Evolutionary conservation across 2,888 invertebrate genomes (phyloP).

Genomic region (Subacronicta megacephala): DNA sequence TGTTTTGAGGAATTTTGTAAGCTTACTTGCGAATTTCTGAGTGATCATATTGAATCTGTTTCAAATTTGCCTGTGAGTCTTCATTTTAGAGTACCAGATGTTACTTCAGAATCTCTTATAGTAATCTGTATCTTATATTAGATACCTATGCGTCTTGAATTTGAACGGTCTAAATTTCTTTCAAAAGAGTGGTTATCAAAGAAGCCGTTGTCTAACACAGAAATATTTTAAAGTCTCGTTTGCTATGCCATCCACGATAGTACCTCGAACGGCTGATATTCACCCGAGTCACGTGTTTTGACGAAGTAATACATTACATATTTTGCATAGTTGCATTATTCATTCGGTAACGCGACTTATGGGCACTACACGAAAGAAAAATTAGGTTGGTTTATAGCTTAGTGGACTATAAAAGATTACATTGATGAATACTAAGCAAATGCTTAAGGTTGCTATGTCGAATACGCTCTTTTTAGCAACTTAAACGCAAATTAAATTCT

Average conservation of each 20-base stretch:
- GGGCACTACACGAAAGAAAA: conserved; percentile 66
- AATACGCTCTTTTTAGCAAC: conserved; percentile 37
- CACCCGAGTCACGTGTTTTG: conserved; percentile 78
- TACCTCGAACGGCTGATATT: conserved; percentile 74
- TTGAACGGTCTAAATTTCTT: not conserved
- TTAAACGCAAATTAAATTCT: conserved; percentile 42
- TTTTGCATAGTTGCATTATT: conserved; percentile 84
- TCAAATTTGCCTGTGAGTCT: too few species aligned
- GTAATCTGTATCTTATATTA: not conserved
- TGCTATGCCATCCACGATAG: conserved; percentile 72
- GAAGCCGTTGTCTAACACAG: conserved; percentile 13
- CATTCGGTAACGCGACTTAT: conserved; percentile 66
- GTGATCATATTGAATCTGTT: too few species aligned
- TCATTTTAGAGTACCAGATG: not conserved
- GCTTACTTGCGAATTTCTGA: too few species aligned
- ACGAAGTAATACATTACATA: conserved; percentile 77
- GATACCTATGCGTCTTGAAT: not conserved
- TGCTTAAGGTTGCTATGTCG: conserved; percentile 27
- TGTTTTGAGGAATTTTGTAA: too few species aligned
- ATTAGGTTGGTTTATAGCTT: conserved; percentile 65
- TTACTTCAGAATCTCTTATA: not conserved
- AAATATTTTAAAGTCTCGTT: conserved; percentile 54
- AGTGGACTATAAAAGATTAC: conserved; percentile 48
- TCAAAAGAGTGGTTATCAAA: conserved; percentile 12
- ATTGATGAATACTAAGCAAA: conserved; percentile 52